A percentile compares a stretch with the other conserved stretches of the same genome.
Conservation (phyloP, 2,888 invertebrate species). For the Sialis fuliginosa region DNA sequence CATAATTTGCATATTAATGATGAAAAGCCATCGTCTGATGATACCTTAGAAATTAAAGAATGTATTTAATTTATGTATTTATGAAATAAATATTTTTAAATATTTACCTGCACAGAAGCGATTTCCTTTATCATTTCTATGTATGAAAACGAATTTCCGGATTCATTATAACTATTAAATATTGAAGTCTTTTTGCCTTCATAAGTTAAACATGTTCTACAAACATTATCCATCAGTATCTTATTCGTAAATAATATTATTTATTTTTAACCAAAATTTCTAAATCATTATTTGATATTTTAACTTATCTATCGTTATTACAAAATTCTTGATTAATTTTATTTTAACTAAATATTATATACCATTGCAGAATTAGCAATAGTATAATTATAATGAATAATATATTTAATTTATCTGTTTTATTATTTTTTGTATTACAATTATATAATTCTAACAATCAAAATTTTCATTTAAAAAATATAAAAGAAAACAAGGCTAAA, state of each 20-base stretch:
- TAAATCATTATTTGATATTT: too few relatives aligned
- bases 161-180: neutral
- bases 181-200: neutral
- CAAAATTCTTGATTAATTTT: too few relatives aligned
- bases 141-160: neutral
- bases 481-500: too few relatives aligned
- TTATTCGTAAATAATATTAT: neutral
- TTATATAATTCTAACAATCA: too few relatives aligned
- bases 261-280: neutral
- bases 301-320: too few relatives aligned
- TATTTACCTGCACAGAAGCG: neutral
- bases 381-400: too few relatives aligned
- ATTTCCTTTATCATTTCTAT: neutral
- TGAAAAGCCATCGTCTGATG: neutral
- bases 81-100: neutral
- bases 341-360: too few relatives aligned
- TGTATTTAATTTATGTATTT: neutral
- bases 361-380: too few relatives aligned
- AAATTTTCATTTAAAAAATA: too few relatives aligned
- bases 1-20: neutral
- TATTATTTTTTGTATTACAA: too few relatives aligned
- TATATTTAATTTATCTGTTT: too few relatives aligned
- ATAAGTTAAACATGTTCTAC: neutral
- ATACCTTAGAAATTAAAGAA: neutral
- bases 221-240: neutral